Evolutionary conservation across 2,113 vertebrate species (phyloP).

Genomic region (Eublepharis macularius): DNA sequence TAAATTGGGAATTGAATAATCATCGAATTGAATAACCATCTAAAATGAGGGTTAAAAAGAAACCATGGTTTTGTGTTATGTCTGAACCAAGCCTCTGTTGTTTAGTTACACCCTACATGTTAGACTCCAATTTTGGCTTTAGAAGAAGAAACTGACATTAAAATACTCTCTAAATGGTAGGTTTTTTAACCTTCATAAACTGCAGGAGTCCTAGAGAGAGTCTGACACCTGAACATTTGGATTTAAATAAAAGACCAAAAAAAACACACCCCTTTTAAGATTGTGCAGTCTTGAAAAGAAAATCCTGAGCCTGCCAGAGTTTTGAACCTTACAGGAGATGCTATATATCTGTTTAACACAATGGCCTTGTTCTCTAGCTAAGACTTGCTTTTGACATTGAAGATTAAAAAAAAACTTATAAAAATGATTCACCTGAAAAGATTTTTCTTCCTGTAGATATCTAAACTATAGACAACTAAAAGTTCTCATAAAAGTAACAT

Average conservation of each 20-base stretch:
- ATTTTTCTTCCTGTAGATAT: background rate
- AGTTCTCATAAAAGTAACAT: background rate
- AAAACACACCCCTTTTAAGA: background rate
- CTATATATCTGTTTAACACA: background rate
- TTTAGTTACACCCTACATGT: background rate
- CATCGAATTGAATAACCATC: no score
- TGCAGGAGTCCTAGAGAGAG: background rate
- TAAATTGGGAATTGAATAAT: no score
- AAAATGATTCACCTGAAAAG: background rate
- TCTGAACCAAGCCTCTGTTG: no score
- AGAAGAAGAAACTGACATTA: background rate
- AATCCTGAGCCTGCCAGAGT: background rate
- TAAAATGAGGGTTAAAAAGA: no score
- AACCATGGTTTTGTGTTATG: no score
- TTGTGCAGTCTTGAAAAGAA: background rate
- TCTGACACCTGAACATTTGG: background rate
- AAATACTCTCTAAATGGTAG: background rate
- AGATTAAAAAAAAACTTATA: background rate
- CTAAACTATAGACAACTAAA: background rate
- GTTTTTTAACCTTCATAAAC: background rate
- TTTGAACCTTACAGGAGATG: background rate
- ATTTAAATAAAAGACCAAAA: background rate
- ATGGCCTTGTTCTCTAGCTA: background rate
- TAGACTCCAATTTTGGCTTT: background rate
- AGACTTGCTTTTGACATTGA: background rate